Conservation (phyloP, 2,888 invertebrate genomes). For the Acleris sparsana region DNA sequence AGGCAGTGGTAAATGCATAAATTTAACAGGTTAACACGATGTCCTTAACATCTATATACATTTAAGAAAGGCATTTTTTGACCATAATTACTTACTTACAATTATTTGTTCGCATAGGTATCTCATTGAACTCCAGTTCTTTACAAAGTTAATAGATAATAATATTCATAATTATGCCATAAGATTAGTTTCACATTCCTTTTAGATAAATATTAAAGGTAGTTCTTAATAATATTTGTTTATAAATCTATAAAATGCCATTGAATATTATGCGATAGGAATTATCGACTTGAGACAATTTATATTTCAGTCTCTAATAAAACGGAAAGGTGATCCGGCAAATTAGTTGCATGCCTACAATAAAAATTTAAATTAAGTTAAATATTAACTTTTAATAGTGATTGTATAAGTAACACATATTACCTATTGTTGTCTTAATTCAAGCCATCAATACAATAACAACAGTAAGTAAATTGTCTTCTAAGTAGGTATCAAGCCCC, state of each 20-base stretch:
- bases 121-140: conserved; percentile 3
- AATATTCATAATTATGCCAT: conserved; percentile 33
- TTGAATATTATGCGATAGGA: conserved; percentile 35
- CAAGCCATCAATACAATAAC: neutral
- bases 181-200: conserved; percentile 26
- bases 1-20: conserved; percentile 73
- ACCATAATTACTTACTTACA: conserved; percentile 18
- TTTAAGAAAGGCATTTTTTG: conserved; percentile 48
- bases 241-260: conserved; percentile 33
- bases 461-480: conserved; percentile 11
- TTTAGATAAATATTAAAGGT: conserved; percentile 22
- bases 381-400: no score
- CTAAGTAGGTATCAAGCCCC: neutral
- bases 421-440: no score
- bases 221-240: conserved; percentile 21
- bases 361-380: neutral
- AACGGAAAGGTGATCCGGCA: conserved; percentile 13
- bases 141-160: conserved; percentile 8
- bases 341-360: neutral
- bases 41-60: conserved; percentile 52
- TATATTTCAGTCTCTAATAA: conserved; percentile 32
- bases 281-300: conserved; percentile 26
- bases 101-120: conserved; percentile 30
- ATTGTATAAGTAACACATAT: no score
- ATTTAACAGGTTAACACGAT: conserved; percentile 57